These are phyloP conservation scores for Rambutsinella grinnellia DNA, from an alignment of 2,888 invertebrate species.

Conservation along the genomic window DNA sequence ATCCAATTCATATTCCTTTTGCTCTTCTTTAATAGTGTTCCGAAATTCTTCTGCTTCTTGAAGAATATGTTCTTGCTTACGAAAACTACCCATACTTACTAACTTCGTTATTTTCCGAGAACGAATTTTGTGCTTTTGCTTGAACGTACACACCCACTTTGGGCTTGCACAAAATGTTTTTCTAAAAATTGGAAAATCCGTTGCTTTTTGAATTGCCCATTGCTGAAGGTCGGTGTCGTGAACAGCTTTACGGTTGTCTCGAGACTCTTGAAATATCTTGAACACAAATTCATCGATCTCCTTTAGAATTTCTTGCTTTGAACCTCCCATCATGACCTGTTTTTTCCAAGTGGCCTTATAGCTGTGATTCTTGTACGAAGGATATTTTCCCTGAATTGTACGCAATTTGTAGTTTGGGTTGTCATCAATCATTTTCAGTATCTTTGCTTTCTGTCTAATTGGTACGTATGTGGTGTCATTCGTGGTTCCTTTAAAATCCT, in stretches of 20 bases:
- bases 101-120: constrained; percentile 16
- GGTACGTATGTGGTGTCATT: too few species aligned
- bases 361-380: neutral
- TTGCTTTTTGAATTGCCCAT: neutral
- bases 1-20: neutral
- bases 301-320: neutral
- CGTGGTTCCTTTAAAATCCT: too few species aligned
- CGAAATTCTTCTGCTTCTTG: neutral
- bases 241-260: neutral
- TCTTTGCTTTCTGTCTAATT: constrained; percentile 6
- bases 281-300: neutral
- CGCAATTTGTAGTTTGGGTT: neutral
- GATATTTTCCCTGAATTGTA: neutral
- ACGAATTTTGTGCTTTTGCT: neutral
- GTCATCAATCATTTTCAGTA: neutral
- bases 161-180: neutral
- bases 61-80: neutral
- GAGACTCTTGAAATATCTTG: neutral
- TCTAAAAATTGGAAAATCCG: neutral
- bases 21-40: neutral
- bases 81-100: too few species aligned
- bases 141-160: neutral
- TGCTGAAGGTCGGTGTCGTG: neutral
- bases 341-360: neutral
- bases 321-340: neutral